phyloP scores from a whole-genome alignment of 2,113 vertebrate genomes.

The Canis aureus region DNA sequence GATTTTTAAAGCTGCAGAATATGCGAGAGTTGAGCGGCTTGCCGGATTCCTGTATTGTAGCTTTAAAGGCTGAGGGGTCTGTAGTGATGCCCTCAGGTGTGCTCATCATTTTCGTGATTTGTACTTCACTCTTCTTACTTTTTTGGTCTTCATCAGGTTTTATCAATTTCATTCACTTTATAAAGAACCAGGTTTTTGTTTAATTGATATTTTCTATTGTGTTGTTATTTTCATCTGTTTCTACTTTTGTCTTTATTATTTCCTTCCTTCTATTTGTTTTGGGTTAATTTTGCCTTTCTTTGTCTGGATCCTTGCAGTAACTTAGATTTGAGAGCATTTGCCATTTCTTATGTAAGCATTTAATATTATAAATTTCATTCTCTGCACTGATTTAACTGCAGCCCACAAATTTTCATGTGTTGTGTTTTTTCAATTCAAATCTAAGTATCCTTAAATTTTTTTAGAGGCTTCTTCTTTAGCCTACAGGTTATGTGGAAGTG shows the following conservation, averaged over 20 bases:
- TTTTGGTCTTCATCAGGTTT: background rate
- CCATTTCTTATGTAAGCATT: background rate
- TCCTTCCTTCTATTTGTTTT: background rate
- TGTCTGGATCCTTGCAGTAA: background rate
- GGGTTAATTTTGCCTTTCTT: background rate
- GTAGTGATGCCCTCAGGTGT: rapidly evolving
- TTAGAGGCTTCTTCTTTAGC: background rate
- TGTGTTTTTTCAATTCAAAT: background rate
- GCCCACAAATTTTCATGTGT: rapidly evolving
- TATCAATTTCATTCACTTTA: background rate
- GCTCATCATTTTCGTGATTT: rapidly evolving
- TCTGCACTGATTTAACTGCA: background rate
- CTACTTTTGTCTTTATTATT: too few relatives aligned
- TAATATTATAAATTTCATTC: rapidly evolving
- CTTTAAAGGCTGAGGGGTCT: background rate
- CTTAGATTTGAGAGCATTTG: background rate
- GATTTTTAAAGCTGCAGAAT: rapidly evolving
- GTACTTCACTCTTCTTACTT: background rate
- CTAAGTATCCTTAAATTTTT: background rate
- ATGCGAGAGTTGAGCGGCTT: rapidly evolving
- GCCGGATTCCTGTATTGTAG: rapidly evolving
- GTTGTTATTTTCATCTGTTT: background rate
- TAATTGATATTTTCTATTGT: background rate
- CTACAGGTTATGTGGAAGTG: background rate
- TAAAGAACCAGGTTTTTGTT: background rate